Evolutionary conservation across 2,797 vertebrate species (phyloP).

Genomic region (Synanceia verrucosa): DNA sequence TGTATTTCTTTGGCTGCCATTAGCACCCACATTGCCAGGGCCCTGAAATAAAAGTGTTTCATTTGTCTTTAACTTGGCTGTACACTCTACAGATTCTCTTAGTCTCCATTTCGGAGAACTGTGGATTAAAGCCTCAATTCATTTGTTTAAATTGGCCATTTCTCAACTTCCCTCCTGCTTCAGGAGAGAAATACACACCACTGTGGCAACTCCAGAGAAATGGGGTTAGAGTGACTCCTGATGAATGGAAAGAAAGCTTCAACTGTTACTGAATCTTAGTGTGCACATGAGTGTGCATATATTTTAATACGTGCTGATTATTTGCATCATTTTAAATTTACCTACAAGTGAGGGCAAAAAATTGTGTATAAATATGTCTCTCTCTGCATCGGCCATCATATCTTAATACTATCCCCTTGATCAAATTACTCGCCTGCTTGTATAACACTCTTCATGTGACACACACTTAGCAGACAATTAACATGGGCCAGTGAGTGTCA

Average conservation of each 20-base stretch:
- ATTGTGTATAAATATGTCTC: constrained; percentile 3
- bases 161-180: constrained; percentile 62
- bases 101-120: constrained; percentile 55
- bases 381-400: constrained; percentile 29
- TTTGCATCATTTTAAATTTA: constrained; percentile 50
- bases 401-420: constrained; percentile 72
- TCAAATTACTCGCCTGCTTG: constrained; percentile 74
- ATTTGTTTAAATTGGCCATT: constrained; percentile 67
- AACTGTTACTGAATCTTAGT: neutral
- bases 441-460: constrained; percentile 71
- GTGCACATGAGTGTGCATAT: neutral
- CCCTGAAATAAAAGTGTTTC: constrained; percentile 62
- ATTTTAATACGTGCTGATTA: constrained; percentile 21
- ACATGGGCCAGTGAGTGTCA: constrained; percentile 66
- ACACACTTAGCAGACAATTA: constrained; percentile 76
- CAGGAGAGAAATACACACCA: constrained; percentile 41
- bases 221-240: constrained; percentile 30
- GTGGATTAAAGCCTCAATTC: constrained; percentile 47
- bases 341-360: neutral
- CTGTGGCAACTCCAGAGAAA: constrained; percentile 49
- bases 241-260: constrained; percentile 12
- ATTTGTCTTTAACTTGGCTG: constrained; percentile 73
- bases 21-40: constrained; percentile 44
- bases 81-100: constrained; percentile 31
- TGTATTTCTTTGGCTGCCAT: constrained; percentile 48